Evolutionary conservation across 2,797 vertebrate species (phyloP).

Genomic region (Pseudochirops cupreus): DNA sequence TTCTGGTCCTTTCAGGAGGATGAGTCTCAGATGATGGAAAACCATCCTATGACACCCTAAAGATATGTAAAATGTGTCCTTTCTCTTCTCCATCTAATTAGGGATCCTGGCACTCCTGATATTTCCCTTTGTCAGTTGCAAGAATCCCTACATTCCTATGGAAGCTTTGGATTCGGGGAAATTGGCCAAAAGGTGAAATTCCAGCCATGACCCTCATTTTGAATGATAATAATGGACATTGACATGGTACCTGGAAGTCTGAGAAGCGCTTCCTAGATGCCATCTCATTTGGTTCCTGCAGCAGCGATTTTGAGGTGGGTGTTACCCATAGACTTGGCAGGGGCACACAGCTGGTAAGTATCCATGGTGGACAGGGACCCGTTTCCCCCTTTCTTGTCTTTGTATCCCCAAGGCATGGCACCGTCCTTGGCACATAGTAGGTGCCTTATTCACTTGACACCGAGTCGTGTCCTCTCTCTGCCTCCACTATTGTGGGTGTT

Average conservation of each 20-base stretch:
- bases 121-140: background rate
- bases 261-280: background rate
- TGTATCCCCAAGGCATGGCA: background rate
- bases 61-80: background rate
- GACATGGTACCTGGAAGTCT: background rate
- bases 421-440: no score
- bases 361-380: rapidly evolving
- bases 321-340: background rate
- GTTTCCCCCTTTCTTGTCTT: background rate
- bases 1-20: no score
- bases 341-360: background rate
- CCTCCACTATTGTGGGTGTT: no score
- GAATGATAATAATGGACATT: background rate
- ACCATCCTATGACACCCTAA: background rate
- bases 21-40: no score
- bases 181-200: background rate
- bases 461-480: no score
- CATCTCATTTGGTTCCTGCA: background rate
- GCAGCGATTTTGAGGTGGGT: background rate
- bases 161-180: background rate
- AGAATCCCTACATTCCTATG: background rate
- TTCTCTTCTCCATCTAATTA: background rate
- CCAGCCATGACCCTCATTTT: background rate
- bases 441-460: background rate
- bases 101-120: background rate